Evolutionary conservation across 2,797 vertebrate species (phyloP).

Genomic region (Steatocranus sp.): DNA sequence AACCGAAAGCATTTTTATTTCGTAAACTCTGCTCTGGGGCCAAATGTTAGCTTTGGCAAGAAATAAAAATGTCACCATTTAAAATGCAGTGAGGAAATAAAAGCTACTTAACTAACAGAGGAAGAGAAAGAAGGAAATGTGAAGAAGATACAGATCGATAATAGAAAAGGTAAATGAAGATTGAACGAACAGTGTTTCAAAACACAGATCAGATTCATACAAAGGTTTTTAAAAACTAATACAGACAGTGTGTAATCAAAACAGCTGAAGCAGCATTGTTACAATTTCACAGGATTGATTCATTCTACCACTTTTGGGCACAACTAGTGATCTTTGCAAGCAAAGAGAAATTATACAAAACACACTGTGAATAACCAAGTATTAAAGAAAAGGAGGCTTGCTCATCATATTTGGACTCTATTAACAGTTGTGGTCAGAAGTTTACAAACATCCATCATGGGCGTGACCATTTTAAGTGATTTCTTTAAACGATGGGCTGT

Average conservation of each 20-base stretch:
- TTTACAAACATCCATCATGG: not conserved
- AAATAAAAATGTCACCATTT: conserved; percentile 56
- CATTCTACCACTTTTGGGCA: not conserved
- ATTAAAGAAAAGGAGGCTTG: not conserved
- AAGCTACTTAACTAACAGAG: conserved; percentile 15
- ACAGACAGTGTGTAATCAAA: not conserved
- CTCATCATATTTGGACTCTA: not conserved
- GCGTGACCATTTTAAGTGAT: not conserved
- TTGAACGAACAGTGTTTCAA: not conserved
- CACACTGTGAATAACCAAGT: not conserved
- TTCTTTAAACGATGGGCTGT: not conserved
- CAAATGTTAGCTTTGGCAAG: conserved; percentile 66
- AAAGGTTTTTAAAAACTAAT: not conserved
- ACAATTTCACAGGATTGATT: not conserved
- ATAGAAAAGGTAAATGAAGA: not conserved
- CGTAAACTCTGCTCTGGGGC: conserved; percentile 20
- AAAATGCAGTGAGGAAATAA: conserved; percentile 26
- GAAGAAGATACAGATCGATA: not conserved
- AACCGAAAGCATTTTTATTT: conserved; percentile 35
- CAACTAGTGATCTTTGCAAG: not conserved
- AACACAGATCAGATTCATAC: not conserved
- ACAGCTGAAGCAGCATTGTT: not conserved
- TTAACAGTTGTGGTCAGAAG: not conserved
- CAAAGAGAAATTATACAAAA: not conserved
- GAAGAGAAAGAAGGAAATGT: not conserved